These are phyloP conservation scores for Sapajus apella DNA, from an alignment of 2,113 vertebrate species.

Conservation along the genomic window DNA sequence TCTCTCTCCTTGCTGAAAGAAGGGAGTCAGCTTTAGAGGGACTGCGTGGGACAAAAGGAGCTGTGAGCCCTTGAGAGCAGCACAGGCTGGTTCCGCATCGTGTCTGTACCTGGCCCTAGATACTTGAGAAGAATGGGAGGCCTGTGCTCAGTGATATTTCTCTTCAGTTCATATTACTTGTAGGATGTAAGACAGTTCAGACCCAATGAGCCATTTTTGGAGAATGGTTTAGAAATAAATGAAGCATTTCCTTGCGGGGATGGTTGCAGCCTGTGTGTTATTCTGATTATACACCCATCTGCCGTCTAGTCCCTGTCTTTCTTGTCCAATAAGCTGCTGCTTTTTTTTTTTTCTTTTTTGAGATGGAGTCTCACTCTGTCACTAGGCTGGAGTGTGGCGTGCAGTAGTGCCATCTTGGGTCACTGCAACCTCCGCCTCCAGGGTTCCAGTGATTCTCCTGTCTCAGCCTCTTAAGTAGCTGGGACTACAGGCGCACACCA, in stretches of 20 bases:
- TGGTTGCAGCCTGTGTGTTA: neutral
- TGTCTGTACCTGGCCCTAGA: neutral
- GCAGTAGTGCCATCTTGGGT: too few relatives aligned
- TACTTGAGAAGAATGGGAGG: neutral
- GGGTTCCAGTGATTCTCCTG: too few relatives aligned
- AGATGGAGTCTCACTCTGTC: too few relatives aligned
- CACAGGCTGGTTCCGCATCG: neutral
- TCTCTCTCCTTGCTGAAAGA: neutral
- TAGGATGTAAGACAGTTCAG: neutral
- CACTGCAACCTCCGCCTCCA: too few relatives aligned
- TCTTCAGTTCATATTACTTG: neutral
- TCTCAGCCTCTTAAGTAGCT: too few relatives aligned
- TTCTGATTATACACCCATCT: neutral
- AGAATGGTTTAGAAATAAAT: slow-evolving; percentile 28
- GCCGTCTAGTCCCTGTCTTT: neutral
- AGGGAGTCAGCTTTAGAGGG: neutral
- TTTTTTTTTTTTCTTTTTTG: too few relatives aligned
- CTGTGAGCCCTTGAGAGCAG: neutral
- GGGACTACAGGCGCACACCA: too few relatives aligned
- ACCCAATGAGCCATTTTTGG: neutral
- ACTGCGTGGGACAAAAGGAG: neutral
- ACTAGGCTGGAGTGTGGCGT: too few relatives aligned
- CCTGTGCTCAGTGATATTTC: neutral
- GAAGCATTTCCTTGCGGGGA: neutral
- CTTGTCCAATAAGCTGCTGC: neutral